Conservation (phyloP, 2,113 vertebrate species). For the Numida meleagris region DNA sequence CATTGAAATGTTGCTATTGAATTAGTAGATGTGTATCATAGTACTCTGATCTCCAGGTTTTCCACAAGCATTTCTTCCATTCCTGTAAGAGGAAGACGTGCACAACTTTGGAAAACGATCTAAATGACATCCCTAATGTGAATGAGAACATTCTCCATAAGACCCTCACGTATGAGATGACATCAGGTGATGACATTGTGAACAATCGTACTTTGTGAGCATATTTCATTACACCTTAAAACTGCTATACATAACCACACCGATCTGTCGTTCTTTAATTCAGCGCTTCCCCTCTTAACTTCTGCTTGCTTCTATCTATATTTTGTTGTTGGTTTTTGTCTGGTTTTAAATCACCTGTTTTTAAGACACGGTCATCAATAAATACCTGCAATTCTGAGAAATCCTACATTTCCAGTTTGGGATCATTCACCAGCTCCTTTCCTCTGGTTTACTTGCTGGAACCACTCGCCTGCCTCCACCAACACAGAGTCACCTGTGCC, state of each 20-base stretch:
- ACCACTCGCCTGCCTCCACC: background rate
- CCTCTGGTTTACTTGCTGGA: background rate
- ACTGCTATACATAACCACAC: background rate
- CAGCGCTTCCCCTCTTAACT: background rate
- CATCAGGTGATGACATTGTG: fast-evolving
- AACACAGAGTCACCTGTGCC: background rate
- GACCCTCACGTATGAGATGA: background rate
- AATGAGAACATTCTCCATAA: background rate
- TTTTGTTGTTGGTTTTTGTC: background rate
- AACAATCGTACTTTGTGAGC: background rate
- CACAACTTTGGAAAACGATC: background rate
- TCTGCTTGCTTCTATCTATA: background rate
- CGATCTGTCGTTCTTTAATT: background rate
- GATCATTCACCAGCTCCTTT: background rate
- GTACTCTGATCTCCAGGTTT: background rate
- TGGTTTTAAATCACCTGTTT: background rate
- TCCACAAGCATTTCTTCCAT: background rate
- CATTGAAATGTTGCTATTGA: background rate
- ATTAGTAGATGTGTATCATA: background rate
- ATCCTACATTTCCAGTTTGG: background rate
- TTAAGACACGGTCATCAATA: background rate
- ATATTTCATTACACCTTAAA: background rate
- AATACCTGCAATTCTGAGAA: background rate
- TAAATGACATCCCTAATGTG: background rate
- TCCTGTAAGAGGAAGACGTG: background rate